Base-by-base conservation (phyloP, 1,140 invertebrate species). In the Cyrtorhinus lividipennis region DNA sequence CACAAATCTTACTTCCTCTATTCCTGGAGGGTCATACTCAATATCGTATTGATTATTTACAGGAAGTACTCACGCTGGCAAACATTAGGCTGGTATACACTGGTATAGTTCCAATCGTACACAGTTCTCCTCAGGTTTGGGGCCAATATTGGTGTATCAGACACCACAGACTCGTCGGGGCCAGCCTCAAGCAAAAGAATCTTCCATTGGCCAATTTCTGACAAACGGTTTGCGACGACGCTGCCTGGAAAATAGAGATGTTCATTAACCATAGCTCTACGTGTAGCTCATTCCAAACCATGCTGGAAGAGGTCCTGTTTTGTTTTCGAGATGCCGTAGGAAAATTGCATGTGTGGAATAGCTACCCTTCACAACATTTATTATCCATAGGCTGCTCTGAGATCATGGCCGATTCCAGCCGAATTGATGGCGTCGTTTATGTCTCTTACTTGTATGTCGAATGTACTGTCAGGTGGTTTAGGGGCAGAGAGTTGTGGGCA, bases 51-150 rank as follows among this genome's bases (percentile, higher is more conserved):
- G 10, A 56, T 56, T n/a, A n/a, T n/a, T n/a, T n/a, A n/a, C n/a
- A n/a, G n/a, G n/a, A n/a, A 24, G 26, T 26, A 3, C 3, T 8
- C 56, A 65, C 64, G 24, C 46, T 38, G n/a, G 27, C 64, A 65
- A 5, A 56, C 64, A 56, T 57, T 13, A 24, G 61, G 1, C 27
- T 65, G 64, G 24, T 38, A 13, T 15, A 65, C 56, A 22, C 27
- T 62, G 12, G 64, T 58, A 18, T 62, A 65, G 38, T 65, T 65
- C 64, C 64, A 65, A 30, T 65, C 64, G 15, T 8, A 24, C 1
- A 58, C 27, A 13, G 61, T 58, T 18, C 13, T 26, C 60, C 64
- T 56, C 0, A 59, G n/a, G 22, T 56, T 20, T 15, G n/a, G n/a
- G 23, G 24, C 20, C 2, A 62, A 25, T 1, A 56, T 30, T n/a